A percentile compares a stretch with the other conserved stretches of the same genome.
These are phyloP conservation scores for Amazona finschi DNA, from an alignment of 2,797 vertebrate genomes.

Conservation along the genomic window DNA sequence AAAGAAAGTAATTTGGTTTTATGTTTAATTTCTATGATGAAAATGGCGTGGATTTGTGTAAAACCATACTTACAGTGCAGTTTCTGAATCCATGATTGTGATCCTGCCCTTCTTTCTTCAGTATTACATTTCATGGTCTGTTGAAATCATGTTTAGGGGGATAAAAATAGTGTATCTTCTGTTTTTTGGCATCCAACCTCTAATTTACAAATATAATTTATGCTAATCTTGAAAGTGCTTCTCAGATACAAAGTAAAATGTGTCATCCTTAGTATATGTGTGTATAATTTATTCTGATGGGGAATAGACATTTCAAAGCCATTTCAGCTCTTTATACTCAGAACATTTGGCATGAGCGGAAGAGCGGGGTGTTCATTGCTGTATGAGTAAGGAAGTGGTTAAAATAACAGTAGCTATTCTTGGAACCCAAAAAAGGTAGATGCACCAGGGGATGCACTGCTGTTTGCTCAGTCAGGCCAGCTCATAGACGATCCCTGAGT, in stretches of 20 bases:
- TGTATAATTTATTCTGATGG: slow-evolving; percentile 65
- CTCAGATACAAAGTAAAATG: slow-evolving; percentile 69
- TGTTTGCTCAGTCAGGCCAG: not conserved
- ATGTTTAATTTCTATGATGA: not conserved
- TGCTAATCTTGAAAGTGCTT: slow-evolving; percentile 76
- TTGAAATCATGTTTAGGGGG: slow-evolving; percentile 61
- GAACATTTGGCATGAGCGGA: slow-evolving; percentile 16
- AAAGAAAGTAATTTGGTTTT: not conserved
- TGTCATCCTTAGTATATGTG: slow-evolving; percentile 44
- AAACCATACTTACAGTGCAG: not conserved
- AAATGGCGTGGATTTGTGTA: not conserved
- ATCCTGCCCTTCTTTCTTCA: slow-evolving; percentile 22
- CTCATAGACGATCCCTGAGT: not conserved
- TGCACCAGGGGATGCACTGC: not conserved
- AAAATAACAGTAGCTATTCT: not conserved
- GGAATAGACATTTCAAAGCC: slow-evolving; percentile 62
- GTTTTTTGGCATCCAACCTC: slow-evolving; percentile 69
- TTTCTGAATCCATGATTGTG: not conserved
- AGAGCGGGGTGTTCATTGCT: not conserved
- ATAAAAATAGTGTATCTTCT: slow-evolving; percentile 70
- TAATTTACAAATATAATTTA: slow-evolving; percentile 74
- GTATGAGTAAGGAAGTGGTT: not conserved
- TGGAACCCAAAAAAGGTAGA: not conserved
- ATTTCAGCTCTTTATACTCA: slow-evolving; percentile 43
- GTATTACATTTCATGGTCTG: slow-evolving; percentile 43